Evolutionary conservation across 2,888 invertebrate genomes (phyloP), one percentile per base, ranked within the genome.

Genomic region (Scaptomyza cyrtandrae): DNA sequence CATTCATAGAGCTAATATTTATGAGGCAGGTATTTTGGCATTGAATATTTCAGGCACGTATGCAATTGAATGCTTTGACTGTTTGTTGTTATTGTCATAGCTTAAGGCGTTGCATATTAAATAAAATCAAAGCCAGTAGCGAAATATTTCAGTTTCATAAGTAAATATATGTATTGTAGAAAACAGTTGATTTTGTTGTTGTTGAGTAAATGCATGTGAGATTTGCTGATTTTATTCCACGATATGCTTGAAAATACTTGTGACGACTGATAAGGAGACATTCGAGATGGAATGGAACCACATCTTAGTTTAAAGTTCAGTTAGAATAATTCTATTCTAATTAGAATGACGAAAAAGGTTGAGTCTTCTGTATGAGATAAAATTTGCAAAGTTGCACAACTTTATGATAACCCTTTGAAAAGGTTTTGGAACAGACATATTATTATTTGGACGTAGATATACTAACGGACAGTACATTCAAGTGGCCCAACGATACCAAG

Each of bases 41-140:
- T 75, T 67, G 14, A 2, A 5, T 19, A 81, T 66, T 65, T 45
- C 33, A 37, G 55, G 13, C 81, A 88, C 88, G 83, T 83, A 46
- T 9, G 48, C 52, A 62, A 62, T 69, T 59, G 62, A 69, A 41
- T 75, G 57, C 53, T 46, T 69, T 57, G 48, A 33, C 64, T 75
- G 71, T 58, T 71, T 71, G 56, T 64, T 71, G 76, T 49, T 73
- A 11, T 60, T 45, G 43, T 43, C 49, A 41, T 19, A 35, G 50
- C 70, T 33, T 14, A 16, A 39, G 45, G 49, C 39, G 39, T 41
- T 55, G 87, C 62, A 66, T 64, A 54, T 66, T 65, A 82, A 69
- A 68, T 49, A 58, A 58, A 45, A 56, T 58, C 35, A 62, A 45
- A 27, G 50, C 33, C 50, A 49, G 56, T 14, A 11, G 59, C 39